Percentiles rank a stretch among this genome's conserved stretches.
Evolutionary conservation across 1,140 invertebrate genomes (phyloP).

Genomic region (Sinella curviseta): DNA sequence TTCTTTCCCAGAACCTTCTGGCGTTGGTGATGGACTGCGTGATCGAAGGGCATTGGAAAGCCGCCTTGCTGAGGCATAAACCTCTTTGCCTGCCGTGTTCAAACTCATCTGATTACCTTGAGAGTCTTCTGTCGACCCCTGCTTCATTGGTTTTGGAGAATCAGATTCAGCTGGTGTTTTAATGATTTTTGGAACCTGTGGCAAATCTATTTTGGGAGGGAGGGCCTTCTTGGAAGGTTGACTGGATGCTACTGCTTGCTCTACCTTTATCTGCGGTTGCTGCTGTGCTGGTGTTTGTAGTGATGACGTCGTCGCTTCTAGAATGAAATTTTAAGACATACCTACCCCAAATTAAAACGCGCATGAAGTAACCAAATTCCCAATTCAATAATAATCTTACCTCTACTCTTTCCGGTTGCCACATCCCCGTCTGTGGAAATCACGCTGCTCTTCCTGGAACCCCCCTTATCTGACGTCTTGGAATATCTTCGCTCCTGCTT

Average conservation of each 20-base stretch:
- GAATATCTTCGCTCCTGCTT: background rate
- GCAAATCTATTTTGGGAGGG: background rate
- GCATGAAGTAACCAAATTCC: background rate
- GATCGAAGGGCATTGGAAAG: background rate
- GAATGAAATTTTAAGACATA: slow-evolving; percentile 9
- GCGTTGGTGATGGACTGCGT: background rate
- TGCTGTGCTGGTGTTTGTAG: background rate
- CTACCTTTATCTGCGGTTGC: background rate
- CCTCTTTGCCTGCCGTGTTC: background rate
- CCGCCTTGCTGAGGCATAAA: background rate
- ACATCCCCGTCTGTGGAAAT: background rate
- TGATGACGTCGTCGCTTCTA: background rate
- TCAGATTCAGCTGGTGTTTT: background rate
- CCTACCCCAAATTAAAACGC: background rate
- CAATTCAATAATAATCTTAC: slow-evolving; percentile 14
- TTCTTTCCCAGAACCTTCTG: background rate
- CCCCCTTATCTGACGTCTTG: slow-evolving; percentile 12
- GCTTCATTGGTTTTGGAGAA: background rate
- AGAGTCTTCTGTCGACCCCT: background rate
- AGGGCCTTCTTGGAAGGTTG: background rate
- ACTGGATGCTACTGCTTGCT: background rate
- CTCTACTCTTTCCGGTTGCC: background rate
- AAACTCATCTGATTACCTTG: background rate
- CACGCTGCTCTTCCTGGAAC: background rate
- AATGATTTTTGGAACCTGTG: background rate